Percentiles rank a stretch among this genome's conserved stretches.
These are phyloP conservation scores for Acrobasis suavella DNA, from an alignment of 2,888 invertebrate genomes.

Conservation along the genomic window DNA sequence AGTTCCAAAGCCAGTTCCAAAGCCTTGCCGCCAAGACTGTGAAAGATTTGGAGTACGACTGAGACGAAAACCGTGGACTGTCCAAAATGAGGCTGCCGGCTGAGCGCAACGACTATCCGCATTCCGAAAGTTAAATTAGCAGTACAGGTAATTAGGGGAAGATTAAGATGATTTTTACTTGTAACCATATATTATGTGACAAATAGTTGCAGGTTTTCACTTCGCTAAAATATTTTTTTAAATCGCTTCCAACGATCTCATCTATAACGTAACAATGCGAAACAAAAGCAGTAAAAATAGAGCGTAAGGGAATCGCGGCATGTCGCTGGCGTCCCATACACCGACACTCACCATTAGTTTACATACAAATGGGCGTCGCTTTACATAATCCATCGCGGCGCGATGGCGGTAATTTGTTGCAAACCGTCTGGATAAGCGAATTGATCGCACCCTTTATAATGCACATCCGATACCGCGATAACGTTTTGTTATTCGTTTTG, in stretches of 20 bases:
- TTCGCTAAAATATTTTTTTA: not conserved
- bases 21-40: too few species aligned
- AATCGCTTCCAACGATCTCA: not conserved
- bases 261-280: slow-evolving; percentile 10
- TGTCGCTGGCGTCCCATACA: slow-evolving; percentile 53
- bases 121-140: too few species aligned
- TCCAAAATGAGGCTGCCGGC: too few species aligned
- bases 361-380: slow-evolving; percentile 80
- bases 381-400: slow-evolving; percentile 76
- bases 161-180: too few species aligned
- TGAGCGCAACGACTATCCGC: too few species aligned
- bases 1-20: too few species aligned
- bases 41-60: too few species aligned
- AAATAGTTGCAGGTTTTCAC: too few species aligned
- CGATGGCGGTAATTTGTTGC: slow-evolving; percentile 77
- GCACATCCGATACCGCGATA: slow-evolving; percentile 57
- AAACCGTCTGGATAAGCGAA: slow-evolving; percentile 76
- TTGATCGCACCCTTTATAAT: slow-evolving; percentile 70
- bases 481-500: slow-evolving; percentile 30
- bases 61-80: too few species aligned
- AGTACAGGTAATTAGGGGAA: too few species aligned
- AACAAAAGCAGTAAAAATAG: slow-evolving; percentile 33
- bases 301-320: slow-evolving; percentile 35
- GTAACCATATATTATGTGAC: too few species aligned
- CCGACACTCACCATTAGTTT: slow-evolving; percentile 76